These are phyloP conservation scores for Corvus moneduloides DNA, from an alignment of 2,113 vertebrate genomes.

Conservation along the genomic window DNA sequence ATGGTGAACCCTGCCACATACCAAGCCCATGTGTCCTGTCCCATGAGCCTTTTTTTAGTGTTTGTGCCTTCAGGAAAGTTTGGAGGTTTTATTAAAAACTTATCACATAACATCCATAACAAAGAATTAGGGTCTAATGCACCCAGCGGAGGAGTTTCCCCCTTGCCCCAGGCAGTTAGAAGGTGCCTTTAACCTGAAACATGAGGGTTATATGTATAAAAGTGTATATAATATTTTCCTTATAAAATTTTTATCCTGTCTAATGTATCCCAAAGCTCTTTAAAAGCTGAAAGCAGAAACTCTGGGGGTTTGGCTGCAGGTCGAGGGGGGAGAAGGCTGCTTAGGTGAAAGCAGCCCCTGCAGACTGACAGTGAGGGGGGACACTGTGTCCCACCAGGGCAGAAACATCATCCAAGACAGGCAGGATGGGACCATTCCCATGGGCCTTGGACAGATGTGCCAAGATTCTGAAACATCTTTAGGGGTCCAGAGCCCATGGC, in stretches of 20 bases:
- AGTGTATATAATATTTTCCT: neutral
- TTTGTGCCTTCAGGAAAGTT: neutral
- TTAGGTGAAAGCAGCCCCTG: neutral
- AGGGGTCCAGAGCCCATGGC: neutral
- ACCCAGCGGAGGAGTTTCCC: neutral
- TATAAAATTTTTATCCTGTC: conserved; percentile 33
- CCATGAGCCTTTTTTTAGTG: rapidly evolving
- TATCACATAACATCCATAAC: neutral
- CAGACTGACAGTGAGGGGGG: rapidly evolving
- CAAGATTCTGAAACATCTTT: neutral
- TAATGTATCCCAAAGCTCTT: conserved; percentile 48
- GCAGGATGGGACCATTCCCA: neutral
- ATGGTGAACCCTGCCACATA: neutral
- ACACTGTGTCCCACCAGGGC: neutral
- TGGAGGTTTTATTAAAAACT: neutral
- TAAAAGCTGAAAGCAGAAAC: neutral
- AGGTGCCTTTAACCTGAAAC: conserved; percentile 5
- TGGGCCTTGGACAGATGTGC: rapidly evolving
- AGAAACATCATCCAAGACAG: rapidly evolving
- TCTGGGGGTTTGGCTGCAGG: neutral
- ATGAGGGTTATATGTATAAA: neutral
- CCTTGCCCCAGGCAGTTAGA: neutral
- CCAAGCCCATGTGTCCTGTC: rapidly evolving
- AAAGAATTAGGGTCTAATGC: neutral
- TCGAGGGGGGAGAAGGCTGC: neutral